Evolutionary conservation across 1,140 invertebrate genomes (phyloP), one percentile per base, ranked within the genome.

Genomic region (Limonius californicus): DNA sequence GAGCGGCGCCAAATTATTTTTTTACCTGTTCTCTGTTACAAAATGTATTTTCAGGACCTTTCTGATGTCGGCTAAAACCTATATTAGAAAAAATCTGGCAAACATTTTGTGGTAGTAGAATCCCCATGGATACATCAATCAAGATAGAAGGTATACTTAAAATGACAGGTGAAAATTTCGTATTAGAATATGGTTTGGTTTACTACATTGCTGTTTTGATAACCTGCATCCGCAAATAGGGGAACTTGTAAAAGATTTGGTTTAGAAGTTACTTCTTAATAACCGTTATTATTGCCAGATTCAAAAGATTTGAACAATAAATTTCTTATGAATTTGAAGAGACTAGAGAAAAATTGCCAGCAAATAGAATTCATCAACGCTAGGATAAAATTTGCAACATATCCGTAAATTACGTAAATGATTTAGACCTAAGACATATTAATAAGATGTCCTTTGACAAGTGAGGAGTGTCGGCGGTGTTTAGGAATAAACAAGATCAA

Each of bases 161-260:
- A 67, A 62, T 67, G 66, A 67, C 66, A 64, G 66, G 59, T 56
- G 32, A 64, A 64, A 64, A 64, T 67, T 59, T 27, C 20, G 59
- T 35, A 58, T 61, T 67, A 64, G 62, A 61, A 63, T 66, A 59
- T 50, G 21, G 45, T 39, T 39, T 39, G 35, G 35, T 39, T 39
- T 39, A 11, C 2, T 27, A 21, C 32, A 30, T 54, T 47, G 42
- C 42, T 45, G 54, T 66, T 62, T 57, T 62, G 57, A 63, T 66
- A 61, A 61, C 55, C 45, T 56, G n/a, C 35, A 20, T 55, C 35
- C 27, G 54, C 27, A 18, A 35, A 35, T 32, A 18, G 30, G 3
- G 9, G 9, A 27, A 27, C 23, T 27, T 27, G n/a, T n/a, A n/a
- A n/a, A n/a, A n/a, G n/a, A n/a, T n/a, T n/a, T n/a, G n/a, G n/a